Evolutionary conservation across 1,140 invertebrate species (phyloP), one percentile per base, ranked within the genome.

Genomic region (Dinoponera quadriceps): DNA sequence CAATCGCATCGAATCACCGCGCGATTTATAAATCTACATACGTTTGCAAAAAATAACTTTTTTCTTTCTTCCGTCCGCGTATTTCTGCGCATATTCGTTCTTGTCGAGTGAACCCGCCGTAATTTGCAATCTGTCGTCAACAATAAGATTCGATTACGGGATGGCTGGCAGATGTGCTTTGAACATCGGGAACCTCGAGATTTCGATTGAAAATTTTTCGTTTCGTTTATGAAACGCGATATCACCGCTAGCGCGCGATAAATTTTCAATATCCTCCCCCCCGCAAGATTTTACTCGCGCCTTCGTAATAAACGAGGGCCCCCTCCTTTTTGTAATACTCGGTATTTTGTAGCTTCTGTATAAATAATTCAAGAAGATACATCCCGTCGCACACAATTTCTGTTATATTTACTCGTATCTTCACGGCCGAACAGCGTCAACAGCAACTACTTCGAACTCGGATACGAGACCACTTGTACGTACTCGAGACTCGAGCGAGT

Each of bases 401-500:
- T 38, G 75, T 48, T 69, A 57, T 80, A 80, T 83, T 82, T 82
- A 57, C 60, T 55, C 71, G 69, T 68, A 69, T 74, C 74, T 85
- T 85, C 82, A 85, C 81, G 59, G 84, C 33, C 49, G 57, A 83
- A 83, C 38, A 69, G 65, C 69, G 65, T 71, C 75, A 71, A 80
- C 65, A 22, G 75, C 65, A 80, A 80, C 75, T 77, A 66, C 63
- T 80, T 80, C 22, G 51, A 80, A 80, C 65, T 80, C 75, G 48
- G 62, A 77, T 77, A 59, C 75, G 33, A 71, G 44, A 57, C 51
- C 14, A 80, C n/a, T 51, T 22, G 29, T 75, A 60, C 18, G 44
- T 38, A 71, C 65, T 57, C 57, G 33, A 69, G 22, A 71, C 29
- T 20, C n/a, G 20, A 57, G 22, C 38, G 51, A 44, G 51, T 80